These are phyloP conservation scores for Ylistrum balloti DNA, from an alignment of 1,140 invertebrate genomes.

Conservation along the genomic window DNA sequence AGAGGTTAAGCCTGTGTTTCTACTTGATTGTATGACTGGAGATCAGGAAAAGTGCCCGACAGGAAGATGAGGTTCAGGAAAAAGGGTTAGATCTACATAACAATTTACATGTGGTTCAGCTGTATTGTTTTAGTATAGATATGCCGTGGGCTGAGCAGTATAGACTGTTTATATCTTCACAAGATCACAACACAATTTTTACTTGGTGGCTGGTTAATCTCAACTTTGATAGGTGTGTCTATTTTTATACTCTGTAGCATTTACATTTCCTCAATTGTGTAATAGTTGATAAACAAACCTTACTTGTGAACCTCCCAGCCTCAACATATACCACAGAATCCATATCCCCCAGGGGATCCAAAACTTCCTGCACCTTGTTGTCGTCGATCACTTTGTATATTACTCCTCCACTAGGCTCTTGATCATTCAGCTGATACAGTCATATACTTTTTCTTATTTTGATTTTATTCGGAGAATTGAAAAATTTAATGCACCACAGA, in stretches of 20 bases:
- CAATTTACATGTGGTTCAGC: not conserved
- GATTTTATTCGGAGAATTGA: too few relatives aligned
- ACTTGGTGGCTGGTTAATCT: not conserved
- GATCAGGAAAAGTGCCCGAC: not conserved
- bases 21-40: not conserved
- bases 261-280: slow-evolving; percentile 28
- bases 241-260: not conserved
- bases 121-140: not conserved
- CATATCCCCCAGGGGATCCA: too few relatives aligned
- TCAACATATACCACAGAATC: too few relatives aligned
- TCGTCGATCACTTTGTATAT: too few relatives aligned
- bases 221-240: not conserved
- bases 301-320: too few relatives aligned
- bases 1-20: not conserved
- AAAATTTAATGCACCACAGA: too few relatives aligned
- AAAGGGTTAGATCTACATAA: not conserved
- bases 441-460: too few relatives aligned
- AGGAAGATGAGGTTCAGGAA: not conserved
- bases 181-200: slow-evolving; percentile 7
- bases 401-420: too few relatives aligned
- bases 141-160: not conserved
- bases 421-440: too few relatives aligned
- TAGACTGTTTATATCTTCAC: not conserved
- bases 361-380: too few relatives aligned
- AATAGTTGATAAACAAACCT: slow-evolving; percentile 16